Percentiles rank a stretch among this genome's conserved stretches.
Evolutionary conservation across 37 sponge, comb jelly and placozoan genomes (phyloP).

Genomic region (Aplysina aerophoba): DNA sequence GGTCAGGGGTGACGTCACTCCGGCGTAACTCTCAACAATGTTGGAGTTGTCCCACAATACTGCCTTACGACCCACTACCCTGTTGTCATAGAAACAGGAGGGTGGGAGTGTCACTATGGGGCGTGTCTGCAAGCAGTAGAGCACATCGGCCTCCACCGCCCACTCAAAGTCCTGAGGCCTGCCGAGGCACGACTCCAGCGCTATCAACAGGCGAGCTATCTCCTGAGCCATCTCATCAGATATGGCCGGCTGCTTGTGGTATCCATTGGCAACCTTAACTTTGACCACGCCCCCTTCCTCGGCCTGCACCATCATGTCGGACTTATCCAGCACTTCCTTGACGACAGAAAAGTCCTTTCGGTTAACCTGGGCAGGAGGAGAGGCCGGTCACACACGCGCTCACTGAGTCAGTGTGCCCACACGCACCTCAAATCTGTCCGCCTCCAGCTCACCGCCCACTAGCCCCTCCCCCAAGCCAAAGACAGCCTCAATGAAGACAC

Average conservation of each 20-base stretch:
- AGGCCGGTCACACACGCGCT: too few relatives aligned
- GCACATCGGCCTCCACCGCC: conserved; percentile 69
- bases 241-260: conserved; percentile 49
- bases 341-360: conserved; percentile 47
- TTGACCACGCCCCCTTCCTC: conserved; percentile 62
- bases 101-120: conserved; percentile 89
- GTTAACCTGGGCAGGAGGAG: conserved; percentile 58
- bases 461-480: conserved; percentile 90
- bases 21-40: conserved; percentile 88
- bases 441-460: conserved; percentile 82
- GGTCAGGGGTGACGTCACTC: conserved; percentile 89
- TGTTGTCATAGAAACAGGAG: conserved; percentile 69
- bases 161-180: conserved; percentile 89
- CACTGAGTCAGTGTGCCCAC: too few relatives aligned
- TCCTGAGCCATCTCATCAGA: conserved; percentile 57
- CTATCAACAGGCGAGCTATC: conserved; percentile 65
- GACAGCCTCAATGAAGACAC: conserved; percentile 80
- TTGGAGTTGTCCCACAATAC: conserved; percentile 91
- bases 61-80: conserved; percentile 45
- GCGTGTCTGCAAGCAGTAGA: conserved; percentile 84
- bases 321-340: conserved; percentile 58
- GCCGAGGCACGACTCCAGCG: conserved; percentile 69
- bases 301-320: conserved; percentile 63
- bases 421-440: conserved; percentile 83
- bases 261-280: conserved; percentile 49